Evolutionary conservation across 1,140 invertebrate species (phyloP), one percentile per base, ranked within the genome.

Genomic region (Druon quercuslanigerum): DNA sequence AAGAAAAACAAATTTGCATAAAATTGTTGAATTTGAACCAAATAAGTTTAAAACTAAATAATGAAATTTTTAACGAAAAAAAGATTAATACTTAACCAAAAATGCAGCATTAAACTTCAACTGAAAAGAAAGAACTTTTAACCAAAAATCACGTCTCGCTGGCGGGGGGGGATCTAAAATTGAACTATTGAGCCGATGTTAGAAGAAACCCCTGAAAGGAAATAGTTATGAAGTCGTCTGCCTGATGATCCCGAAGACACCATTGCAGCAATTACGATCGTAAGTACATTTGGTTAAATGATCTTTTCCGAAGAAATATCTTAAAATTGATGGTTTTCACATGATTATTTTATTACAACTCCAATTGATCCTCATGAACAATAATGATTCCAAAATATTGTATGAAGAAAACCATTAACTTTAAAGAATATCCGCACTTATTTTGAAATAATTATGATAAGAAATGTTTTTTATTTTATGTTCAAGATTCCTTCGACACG

Each of bases 401-500:
- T 85, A 90, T 90, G 89, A 90, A 79, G 25, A 12, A 76, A 19
- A 74, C 77, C 3, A 72, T n/a, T 25, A 75, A 72, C 60, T 60
- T 25, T 12, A 56, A 51, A 52, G 16, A 73, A 17, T 25, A 50
- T 50, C 70, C 66, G 5, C 25, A 33, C 51, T 50, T 66, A 73
- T 52, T 5, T 72, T 33, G 4, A n/a, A 56, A 50, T 13, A 5
- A 72, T 71, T 7, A 75, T 72, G 16, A 74, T 73, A 72, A 51
- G 54, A 16, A 71, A 3, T 51, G 70, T 78, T 72, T 33, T 51
- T 77, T 83, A 84, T 79, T 60, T 70, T 14, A 73, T 46, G 40
- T 89, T 89, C 52, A 50, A 92, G 92, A 51, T 73, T 83, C 12
- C 82, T 94, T n/a, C 92, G 86, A 94, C 83, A 89, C 91, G 0